Conservation (phyloP, 2,888 invertebrate species). For the Hermaeophaga mercurialis region DNA sequence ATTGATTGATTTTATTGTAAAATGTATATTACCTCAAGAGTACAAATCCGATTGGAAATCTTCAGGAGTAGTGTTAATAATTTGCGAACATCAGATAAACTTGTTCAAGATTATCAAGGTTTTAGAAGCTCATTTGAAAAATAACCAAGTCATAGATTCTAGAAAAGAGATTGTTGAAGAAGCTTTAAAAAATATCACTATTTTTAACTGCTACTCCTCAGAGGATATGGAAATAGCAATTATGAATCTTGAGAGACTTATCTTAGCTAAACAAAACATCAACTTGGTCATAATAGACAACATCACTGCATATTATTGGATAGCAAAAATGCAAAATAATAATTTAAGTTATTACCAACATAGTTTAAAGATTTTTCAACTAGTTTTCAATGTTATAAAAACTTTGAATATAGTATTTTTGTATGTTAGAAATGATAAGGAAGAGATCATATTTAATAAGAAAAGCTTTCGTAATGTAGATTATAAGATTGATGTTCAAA, state of each 20-base stretch:
- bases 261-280: conserved; percentile 40
- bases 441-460: conserved; percentile 28
- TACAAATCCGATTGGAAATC: conserved; percentile 42
- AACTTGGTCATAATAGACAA: conserved; percentile 45
- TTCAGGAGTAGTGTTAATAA: conserved; percentile 43
- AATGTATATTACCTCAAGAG: conserved; percentile 42
- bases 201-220: conserved; percentile 43
- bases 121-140: conserved; percentile 41
- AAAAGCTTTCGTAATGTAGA: conserved; percentile 34
- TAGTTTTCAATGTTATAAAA: conserved; percentile 39
- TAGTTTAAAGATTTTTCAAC: conserved; percentile 37
- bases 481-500: conserved; percentile 38
- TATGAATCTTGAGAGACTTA: conserved; percentile 43
- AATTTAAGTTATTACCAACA: conserved; percentile 43
- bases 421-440: conserved; percentile 39
- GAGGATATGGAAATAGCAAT: conserved; percentile 45
- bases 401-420: conserved; percentile 43
- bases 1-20: conserved; percentile 44
- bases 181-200: conserved; percentile 41
- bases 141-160: conserved; percentile 30
- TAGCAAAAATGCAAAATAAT: conserved; percentile 31
- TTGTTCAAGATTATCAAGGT: conserved; percentile 45
- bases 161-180: conserved; percentile 40
- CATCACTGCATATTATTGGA: conserved; percentile 46
- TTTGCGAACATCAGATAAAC: conserved; percentile 45